A percentile compares a stretch with the other conserved stretches of the same genome.
Conservation (phyloP, 2,888 invertebrate genomes). For the Carpatolechia fugitivella region DNA sequence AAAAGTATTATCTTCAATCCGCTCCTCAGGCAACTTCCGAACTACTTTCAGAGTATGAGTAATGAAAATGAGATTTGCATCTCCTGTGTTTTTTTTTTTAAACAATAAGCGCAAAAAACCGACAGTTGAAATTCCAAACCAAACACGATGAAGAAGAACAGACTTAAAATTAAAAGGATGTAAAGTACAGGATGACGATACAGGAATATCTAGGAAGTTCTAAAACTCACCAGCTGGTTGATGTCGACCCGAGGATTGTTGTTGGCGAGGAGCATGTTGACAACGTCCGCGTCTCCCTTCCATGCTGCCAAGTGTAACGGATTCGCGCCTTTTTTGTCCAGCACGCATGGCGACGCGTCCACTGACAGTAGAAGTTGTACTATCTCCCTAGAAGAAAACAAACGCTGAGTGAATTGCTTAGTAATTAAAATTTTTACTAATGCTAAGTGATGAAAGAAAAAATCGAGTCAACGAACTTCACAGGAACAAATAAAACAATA, state of each 20-base stretch:
- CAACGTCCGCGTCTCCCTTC: conserved; percentile 95
- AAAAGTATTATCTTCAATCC: too few relatives aligned
- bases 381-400: conserved; percentile 84
- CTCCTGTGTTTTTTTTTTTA: too few relatives aligned
- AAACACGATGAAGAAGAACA: too few relatives aligned
- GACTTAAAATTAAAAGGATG: too few relatives aligned
- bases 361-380: conserved; percentile 90
- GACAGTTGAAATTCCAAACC: too few relatives aligned
- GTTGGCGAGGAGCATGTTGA: conserved; percentile 88
- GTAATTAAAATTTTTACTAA: background rate
- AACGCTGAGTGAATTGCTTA: too few relatives aligned
- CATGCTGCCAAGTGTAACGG: conserved; percentile 96
- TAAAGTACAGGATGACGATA: too few relatives aligned
- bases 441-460: background rate
- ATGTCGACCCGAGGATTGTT: conserved; percentile 91
- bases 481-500: background rate
- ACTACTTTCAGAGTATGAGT: too few relatives aligned
- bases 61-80: too few relatives aligned
- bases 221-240: conserved; percentile 85
- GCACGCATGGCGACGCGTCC: conserved; percentile 93
- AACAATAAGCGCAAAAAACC: too few relatives aligned
- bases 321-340: conserved; percentile 94
- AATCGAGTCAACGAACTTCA: background rate
- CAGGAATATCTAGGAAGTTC: conserved; percentile 18
- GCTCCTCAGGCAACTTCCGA: too few relatives aligned